phyloP scores from a whole-genome alignment of 2,113 vertebrate species.

The Podocnemis expansa region DNA sequence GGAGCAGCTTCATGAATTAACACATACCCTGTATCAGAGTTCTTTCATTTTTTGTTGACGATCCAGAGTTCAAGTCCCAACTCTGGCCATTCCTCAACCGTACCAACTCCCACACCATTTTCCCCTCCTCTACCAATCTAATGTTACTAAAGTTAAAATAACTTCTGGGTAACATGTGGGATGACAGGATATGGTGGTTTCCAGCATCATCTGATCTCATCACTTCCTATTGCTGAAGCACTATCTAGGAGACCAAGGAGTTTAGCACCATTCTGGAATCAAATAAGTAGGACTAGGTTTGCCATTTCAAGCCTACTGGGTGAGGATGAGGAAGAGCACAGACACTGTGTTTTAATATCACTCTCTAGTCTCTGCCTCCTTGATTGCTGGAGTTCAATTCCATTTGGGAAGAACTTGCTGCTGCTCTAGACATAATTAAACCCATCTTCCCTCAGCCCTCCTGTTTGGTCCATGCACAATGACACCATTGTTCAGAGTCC shows the following conservation, averaged over 20 bases:
- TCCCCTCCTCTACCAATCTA: not conserved
- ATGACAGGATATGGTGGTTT: not conserved
- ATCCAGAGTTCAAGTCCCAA: not conserved
- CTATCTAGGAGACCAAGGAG: not conserved
- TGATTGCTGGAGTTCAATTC: conserved; percentile 44
- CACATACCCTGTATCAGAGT: not conserved
- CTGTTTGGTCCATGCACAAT: conserved; percentile 73
- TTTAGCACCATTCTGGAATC: rapidly evolving
- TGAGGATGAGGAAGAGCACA: not conserved
- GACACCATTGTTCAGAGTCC: conserved; percentile 77
- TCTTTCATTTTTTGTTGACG: not conserved
- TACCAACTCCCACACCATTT: not conserved
- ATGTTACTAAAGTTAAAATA: not conserved
- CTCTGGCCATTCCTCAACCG: not conserved
- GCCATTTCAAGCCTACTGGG: rapidly evolving
- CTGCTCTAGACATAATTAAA: conserved; percentile 78
- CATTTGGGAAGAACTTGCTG: conserved; percentile 65
- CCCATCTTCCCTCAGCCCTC: conserved; percentile 72
- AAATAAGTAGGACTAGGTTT: rapidly evolving
- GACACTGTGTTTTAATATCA: not conserved
- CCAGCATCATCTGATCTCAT: not conserved
- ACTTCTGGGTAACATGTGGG: not conserved
- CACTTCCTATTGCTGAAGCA: rapidly evolving
- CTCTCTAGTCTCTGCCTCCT: conserved; percentile 22
- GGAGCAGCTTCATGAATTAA: not conserved